These are phyloP conservation scores for Notamacropus eugenii DNA, from an alignment of 2,797 vertebrate species.

Conservation along the genomic window DNA sequence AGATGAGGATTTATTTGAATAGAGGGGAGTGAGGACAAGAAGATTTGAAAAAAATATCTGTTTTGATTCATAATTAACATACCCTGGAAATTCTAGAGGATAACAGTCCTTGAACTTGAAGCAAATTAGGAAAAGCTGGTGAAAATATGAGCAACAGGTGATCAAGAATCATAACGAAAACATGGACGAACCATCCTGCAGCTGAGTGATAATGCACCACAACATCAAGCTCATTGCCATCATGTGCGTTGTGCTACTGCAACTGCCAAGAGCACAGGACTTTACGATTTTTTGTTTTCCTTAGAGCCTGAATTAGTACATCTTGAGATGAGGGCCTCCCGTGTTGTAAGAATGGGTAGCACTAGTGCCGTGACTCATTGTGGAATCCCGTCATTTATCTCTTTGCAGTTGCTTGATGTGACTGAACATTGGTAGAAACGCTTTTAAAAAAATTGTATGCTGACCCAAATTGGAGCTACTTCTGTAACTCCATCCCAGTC, in stretches of 20 bases:
- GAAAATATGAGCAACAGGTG: background rate
- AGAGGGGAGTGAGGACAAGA: background rate
- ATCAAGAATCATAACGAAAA: background rate
- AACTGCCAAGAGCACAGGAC: conserved; percentile 12
- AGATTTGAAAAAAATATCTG: background rate
- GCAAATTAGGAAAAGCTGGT: conserved; percentile 9
- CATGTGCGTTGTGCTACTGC: conserved; percentile 28
- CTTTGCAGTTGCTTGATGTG: conserved; percentile 52
- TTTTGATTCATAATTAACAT: conserved; percentile 45
- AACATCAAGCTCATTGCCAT: conserved; percentile 4
- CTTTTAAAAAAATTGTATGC: conserved; percentile 61
- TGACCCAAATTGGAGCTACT: conserved; percentile 69
- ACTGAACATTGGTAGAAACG: conserved; percentile 62
- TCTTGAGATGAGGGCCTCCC: conserved; percentile 25
- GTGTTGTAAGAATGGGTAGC: background rate
- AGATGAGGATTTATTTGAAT: conserved; percentile 43
- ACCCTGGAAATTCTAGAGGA: conserved; percentile 18
- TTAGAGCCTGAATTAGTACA: conserved; percentile 58
- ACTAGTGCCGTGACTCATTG: conserved; percentile 15
- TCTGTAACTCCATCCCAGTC: conserved; percentile 68
- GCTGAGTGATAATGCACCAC: conserved; percentile 12
- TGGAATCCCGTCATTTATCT: conserved; percentile 53
- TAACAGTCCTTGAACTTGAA: conserved; percentile 14
- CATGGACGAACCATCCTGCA: background rate
- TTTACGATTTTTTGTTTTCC: conserved; percentile 30